These are phyloP conservation scores for Urechis unicinctus DNA, from an alignment of 2,888 invertebrate genomes.

Conservation along the genomic window DNA sequence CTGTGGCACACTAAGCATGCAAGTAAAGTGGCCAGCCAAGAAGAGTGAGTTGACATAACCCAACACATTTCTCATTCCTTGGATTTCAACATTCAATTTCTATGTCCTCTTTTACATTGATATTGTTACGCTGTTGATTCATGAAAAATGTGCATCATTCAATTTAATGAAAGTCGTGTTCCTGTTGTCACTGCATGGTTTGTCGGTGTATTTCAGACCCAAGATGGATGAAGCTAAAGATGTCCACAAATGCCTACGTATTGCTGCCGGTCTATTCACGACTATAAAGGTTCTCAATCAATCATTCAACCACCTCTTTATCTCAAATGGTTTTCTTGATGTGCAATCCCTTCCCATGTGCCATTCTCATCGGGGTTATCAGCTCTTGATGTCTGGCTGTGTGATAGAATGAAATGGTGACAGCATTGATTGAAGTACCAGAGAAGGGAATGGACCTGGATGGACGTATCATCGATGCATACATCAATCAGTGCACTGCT, in stretches of 20 bases:
- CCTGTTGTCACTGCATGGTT: not conserved
- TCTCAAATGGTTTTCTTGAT: too few species aligned
- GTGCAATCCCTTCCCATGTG: too few species aligned
- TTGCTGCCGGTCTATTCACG: constrained; percentile 60
- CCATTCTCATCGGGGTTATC: too few species aligned
- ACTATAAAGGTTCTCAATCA: constrained; percentile 56
- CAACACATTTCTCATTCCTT: not conserved
- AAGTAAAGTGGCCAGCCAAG: constrained; percentile 58
- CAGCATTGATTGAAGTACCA: constrained; percentile 42
- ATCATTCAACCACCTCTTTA: too few species aligned
- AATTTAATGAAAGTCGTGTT: too few species aligned
- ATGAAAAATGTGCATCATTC: too few species aligned
- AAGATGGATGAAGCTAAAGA: constrained; percentile 61
- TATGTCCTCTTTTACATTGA: too few species aligned
- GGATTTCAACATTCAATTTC: not conserved
- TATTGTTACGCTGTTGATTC: too few species aligned
- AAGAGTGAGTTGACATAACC: too few species aligned
- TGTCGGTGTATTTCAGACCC: constrained; percentile 31
- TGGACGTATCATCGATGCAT: constrained; percentile 57
- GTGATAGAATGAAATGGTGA: constrained; percentile 32
- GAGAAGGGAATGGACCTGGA: constrained; percentile 58
- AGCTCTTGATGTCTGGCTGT: too few species aligned
- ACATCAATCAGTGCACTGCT: constrained; percentile 60
- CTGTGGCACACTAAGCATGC: constrained; percentile 64
- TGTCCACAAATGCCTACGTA: constrained; percentile 58